Percentiles rank a stretch among this genome's conserved stretches.
phyloP scores from a whole-genome alignment of 2,888 invertebrate genomes.

The Drosophila cognata region DNA sequence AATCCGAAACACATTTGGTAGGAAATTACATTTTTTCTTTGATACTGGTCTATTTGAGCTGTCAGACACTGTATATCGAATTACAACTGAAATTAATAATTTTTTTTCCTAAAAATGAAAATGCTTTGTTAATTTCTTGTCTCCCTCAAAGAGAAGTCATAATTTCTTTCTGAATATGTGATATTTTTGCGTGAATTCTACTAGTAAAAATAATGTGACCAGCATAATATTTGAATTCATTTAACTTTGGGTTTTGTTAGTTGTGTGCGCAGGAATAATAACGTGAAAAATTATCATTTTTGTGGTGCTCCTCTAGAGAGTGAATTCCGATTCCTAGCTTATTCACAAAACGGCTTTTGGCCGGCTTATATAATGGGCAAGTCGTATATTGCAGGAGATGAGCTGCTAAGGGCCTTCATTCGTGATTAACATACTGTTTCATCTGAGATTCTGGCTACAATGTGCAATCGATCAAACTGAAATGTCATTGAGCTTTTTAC shows the following conservation, averaged over 20 bases:
- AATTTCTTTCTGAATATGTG: background rate
- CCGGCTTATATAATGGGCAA: background rate
- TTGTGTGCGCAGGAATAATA: background rate
- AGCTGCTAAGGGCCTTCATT: background rate
- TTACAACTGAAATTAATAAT: background rate
- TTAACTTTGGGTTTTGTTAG: background rate
- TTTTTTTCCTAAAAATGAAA: background rate
- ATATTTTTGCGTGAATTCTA: background rate
- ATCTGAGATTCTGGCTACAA: background rate
- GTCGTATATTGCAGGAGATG: background rate
- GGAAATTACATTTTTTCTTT: too few species aligned
- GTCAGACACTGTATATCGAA: background rate
- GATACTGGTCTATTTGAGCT: too few species aligned
- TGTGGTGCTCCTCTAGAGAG: background rate
- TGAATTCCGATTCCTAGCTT: background rate
- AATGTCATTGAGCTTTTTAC: constrained; percentile 41
- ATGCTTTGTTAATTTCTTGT: background rate
- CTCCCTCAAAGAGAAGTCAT: background rate
- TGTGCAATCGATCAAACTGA: constrained; percentile 45
- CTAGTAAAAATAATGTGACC: background rate
- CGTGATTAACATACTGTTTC: background rate
- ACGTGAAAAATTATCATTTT: background rate
- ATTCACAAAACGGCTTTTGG: background rate
- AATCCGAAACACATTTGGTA: too few species aligned
- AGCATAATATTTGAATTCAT: background rate